A percentile compares a stretch with the other conserved stretches of the same genome.
phyloP scores from a whole-genome alignment of 2,888 invertebrate species.

The Nephrotoma flavescens region DNA sequence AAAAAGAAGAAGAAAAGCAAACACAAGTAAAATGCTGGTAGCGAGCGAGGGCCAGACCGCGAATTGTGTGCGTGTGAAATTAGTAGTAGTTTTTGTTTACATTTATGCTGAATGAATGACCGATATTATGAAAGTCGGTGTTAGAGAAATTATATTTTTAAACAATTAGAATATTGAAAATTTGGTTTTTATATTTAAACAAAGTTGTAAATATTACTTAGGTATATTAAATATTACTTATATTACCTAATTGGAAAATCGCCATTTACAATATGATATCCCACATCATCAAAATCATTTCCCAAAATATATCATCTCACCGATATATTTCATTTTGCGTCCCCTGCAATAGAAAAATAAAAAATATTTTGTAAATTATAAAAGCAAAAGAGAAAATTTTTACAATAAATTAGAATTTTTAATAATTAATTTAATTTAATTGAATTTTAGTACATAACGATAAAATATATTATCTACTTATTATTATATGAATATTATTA shows the following conservation, averaged over 20 bases:
- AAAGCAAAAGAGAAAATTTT: neutral
- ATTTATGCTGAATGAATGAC: neutral
- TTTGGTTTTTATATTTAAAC: neutral
- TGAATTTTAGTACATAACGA: neutral
- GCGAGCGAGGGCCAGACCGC: neutral
- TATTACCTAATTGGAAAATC: neutral
- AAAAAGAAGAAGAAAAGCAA: slow-evolving; percentile 61
- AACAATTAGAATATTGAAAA: neutral
- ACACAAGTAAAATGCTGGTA: slow-evolving; percentile 30
- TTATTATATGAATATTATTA: neutral
- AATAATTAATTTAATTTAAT: neutral
- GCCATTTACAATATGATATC: neutral
- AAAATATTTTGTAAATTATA: neutral
- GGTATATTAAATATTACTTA: neutral
- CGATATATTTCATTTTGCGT: neutral
- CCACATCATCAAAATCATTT: neutral
- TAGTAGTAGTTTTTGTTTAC: neutral
- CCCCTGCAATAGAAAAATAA: neutral
- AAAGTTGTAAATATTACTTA: neutral
- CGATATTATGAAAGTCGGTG: neutral
- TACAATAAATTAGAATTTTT: neutral
- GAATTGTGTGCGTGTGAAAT: neutral
- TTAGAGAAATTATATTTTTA: neutral
- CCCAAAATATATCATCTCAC: neutral
- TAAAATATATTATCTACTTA: neutral